Conservation (phyloP, 2,888 invertebrate species). For the Monoplex corrugatus region DNA sequence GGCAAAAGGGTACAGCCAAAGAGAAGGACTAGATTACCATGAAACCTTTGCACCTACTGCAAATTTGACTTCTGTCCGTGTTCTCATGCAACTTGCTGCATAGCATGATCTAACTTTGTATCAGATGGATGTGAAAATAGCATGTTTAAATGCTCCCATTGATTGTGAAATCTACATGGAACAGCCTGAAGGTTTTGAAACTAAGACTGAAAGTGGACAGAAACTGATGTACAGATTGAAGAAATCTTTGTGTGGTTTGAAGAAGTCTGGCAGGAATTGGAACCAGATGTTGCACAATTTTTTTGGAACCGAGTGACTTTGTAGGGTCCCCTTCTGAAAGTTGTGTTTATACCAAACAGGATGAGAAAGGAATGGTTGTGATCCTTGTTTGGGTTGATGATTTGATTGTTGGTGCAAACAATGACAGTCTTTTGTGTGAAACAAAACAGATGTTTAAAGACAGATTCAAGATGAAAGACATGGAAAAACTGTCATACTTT, state of each 20-base stretch:
- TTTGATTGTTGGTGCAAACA: too few species aligned
- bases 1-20: constrained; percentile 60
- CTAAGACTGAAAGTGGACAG: neutral
- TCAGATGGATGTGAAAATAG: constrained; percentile 4
- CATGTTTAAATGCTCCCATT: neutral
- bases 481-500: too few species aligned
- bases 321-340: too few species aligned
- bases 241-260: neutral
- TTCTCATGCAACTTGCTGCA: constrained; percentile 10
- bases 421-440: too few species aligned
- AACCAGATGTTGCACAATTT: neutral
- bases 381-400: too few species aligned
- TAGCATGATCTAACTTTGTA: neutral
- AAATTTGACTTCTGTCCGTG: neutral
- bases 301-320: neutral
- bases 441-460: too few species aligned
- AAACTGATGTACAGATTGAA: neutral
- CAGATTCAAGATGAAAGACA: too few species aligned
- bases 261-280: constrained; percentile 22
- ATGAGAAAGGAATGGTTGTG: too few species aligned
- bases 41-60: constrained; percentile 63
- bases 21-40: constrained; percentile 58
- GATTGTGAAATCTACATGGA: neutral
- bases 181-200: neutral
- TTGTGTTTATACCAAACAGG: too few species aligned